These are phyloP conservation scores for Catharus bicknelli DNA, from an alignment of 2,113 vertebrate species.

Conservation along the genomic window DNA sequence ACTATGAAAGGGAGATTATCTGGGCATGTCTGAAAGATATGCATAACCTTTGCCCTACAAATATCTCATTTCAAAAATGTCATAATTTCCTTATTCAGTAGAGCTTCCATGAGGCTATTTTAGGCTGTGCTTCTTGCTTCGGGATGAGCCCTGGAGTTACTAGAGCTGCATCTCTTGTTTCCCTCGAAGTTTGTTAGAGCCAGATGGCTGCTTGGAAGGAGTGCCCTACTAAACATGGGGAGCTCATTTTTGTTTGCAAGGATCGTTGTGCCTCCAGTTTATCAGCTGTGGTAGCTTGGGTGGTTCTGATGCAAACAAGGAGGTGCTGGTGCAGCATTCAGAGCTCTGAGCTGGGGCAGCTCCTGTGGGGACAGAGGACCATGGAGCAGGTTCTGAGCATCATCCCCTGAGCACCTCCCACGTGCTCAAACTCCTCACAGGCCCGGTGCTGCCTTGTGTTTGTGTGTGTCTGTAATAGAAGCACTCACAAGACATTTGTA, in stretches of 20 bases:
- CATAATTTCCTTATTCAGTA: constrained; percentile 58
- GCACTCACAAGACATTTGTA: neutral
- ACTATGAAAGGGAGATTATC: constrained; percentile 46
- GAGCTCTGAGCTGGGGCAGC: rapidly evolving
- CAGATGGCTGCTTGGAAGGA: neutral
- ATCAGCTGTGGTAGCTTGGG: neutral
- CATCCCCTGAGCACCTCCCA: rapidly evolving
- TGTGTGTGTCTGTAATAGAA: neutral
- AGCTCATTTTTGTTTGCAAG: neutral
- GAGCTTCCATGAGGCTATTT: constrained; percentile 56
- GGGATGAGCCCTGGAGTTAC: constrained; percentile 28
- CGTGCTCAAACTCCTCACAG: neutral
- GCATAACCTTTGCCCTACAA: constrained; percentile 65
- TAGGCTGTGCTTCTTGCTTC: constrained; percentile 44
- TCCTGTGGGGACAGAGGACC: neutral
- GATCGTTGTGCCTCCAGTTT: rapidly evolving
- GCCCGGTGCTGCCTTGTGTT: neutral
- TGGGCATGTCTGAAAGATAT: constrained; percentile 61
- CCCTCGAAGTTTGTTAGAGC: constrained; percentile 1
- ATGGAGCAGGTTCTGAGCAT: neutral
- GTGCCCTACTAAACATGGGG: neutral
- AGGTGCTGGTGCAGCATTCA: rapidly evolving
- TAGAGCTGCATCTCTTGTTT: constrained; percentile 26
- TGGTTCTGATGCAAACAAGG: neutral
- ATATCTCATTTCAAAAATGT: constrained; percentile 71